phyloP scores from a whole-genome alignment of 2,113 vertebrate genomes.

The Xiphophorus maculatus region DNA sequence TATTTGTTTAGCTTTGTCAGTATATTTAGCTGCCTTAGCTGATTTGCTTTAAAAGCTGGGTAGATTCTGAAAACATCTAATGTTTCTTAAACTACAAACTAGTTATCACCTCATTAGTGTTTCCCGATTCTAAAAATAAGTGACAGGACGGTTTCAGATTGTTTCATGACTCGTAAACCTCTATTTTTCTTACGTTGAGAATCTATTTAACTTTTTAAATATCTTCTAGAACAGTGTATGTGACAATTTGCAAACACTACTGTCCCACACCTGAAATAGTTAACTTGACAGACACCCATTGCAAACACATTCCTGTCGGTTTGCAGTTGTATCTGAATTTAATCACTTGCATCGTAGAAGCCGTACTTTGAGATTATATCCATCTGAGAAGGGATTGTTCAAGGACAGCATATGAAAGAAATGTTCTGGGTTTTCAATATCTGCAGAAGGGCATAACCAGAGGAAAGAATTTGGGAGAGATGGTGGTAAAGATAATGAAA shows the following conservation, averaged over 20 bases:
- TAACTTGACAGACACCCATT: no score
- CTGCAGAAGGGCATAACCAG: not conserved
- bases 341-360: not conserved
- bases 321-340: no score
- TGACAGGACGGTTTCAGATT: no score
- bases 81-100: not conserved
- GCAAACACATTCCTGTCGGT: no score
- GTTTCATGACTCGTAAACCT: no score
- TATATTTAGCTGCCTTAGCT: not conserved
- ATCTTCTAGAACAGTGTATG: no score
- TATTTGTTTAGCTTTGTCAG: not conserved
- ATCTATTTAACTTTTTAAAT: no score
- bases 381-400: not conserved
- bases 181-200: no score
- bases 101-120: no score
- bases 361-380: not conserved
- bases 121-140: no score
- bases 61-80: not conserved
- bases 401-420: not conserved
- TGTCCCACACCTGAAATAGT: no score
- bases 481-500: not conserved
- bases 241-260: no score
- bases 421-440: not conserved
- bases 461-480: not conserved
- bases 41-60: slow-evolving; percentile 3